Evolutionary conservation across 2,797 vertebrate species (phyloP).

Genomic region (Crocodylus rhombifer): DNA sequence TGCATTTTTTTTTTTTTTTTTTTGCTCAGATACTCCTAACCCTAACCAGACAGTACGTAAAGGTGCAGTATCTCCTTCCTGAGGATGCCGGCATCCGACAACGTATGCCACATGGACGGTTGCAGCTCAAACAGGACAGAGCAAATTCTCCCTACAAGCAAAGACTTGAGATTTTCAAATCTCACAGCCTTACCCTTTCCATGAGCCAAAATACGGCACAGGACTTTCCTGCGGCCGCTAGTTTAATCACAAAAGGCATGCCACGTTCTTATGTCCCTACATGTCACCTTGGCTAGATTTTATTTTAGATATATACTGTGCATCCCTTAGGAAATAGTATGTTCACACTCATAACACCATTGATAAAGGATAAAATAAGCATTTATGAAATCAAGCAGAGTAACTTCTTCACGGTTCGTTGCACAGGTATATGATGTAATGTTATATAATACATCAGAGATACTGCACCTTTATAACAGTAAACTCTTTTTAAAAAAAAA

Average conservation of each 20-base stretch:
- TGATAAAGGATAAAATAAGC: constrained; percentile 14
- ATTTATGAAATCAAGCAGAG: constrained; percentile 20
- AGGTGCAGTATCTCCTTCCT: constrained; percentile 70
- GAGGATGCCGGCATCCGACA: neutral
- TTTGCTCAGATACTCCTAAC: constrained; percentile 54
- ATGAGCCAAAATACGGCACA: neutral
- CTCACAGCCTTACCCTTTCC: constrained; percentile 30
- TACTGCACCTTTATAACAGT: constrained; percentile 43
- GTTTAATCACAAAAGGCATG: neutral
- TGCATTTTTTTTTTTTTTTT: neutral
- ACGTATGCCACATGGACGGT: neutral
- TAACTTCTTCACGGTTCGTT: constrained; percentile 26
- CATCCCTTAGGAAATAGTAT: neutral
- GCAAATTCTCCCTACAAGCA: neutral
- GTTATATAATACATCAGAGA: neutral
- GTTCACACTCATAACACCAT: neutral
- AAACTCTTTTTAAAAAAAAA: neutral
- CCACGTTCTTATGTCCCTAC: neutral
- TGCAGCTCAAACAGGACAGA: neutral
- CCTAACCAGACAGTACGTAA: constrained; percentile 32
- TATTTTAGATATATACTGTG: neutral
- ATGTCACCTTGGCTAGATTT: neutral
- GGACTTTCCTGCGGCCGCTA: neutral
- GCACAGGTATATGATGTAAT: neutral
- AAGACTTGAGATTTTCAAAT: neutral